These are phyloP conservation scores for Cyclophora albipunctata DNA, from an alignment of 2,888 invertebrate genomes.

Conservation along the genomic window DNA sequence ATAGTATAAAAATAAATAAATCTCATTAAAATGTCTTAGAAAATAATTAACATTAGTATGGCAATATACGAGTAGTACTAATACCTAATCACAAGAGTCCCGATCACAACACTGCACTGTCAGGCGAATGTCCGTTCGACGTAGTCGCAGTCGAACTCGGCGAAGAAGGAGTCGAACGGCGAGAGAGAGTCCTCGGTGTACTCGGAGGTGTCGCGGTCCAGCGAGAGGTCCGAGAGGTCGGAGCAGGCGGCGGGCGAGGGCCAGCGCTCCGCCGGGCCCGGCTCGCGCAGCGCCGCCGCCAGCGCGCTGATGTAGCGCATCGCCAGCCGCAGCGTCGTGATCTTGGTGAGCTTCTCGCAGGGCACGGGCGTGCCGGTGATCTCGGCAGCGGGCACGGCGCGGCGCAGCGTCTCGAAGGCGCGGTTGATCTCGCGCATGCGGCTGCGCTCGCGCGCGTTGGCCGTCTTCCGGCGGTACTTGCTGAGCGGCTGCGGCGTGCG, in stretches of 20 bases:
- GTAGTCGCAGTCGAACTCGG: constrained; percentile 69
- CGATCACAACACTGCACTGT: constrained; percentile 48
- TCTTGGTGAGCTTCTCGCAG: constrained; percentile 90
- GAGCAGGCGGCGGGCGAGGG: constrained; percentile 65
- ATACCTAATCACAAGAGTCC: constrained; percentile 44
- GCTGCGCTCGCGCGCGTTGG: constrained; percentile 90
- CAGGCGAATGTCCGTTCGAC: constrained; percentile 68
- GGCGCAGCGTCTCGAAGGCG: constrained; percentile 88
- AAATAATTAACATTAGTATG: constrained; percentile 64
- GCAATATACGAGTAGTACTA: constrained; percentile 47
- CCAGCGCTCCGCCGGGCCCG: constrained; percentile 51
- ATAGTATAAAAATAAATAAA: constrained; percentile 42
- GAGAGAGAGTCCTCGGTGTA: constrained; percentile 73
- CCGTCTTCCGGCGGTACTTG: constrained; percentile 92
- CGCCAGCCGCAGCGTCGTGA: constrained; percentile 89
- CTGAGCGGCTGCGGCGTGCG: constrained; percentile 84
- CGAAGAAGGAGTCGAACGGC: constrained; percentile 74
- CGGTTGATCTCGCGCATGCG: constrained; percentile 93
- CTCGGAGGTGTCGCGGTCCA: constrained; percentile 56
- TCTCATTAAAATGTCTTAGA: constrained; percentile 40
- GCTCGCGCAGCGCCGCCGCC: constrained; percentile 77
- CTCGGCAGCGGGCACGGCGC: constrained; percentile 81
- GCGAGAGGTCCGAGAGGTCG: constrained; percentile 70
- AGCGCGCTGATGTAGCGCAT: constrained; percentile 90
- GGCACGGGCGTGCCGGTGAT: constrained; percentile 70